A percentile compares a stretch with the other conserved stretches of the same genome.
These are phyloP conservation scores for Pammene aurita DNA, from an alignment of 2,888 invertebrate genomes.

Conservation along the genomic window DNA sequence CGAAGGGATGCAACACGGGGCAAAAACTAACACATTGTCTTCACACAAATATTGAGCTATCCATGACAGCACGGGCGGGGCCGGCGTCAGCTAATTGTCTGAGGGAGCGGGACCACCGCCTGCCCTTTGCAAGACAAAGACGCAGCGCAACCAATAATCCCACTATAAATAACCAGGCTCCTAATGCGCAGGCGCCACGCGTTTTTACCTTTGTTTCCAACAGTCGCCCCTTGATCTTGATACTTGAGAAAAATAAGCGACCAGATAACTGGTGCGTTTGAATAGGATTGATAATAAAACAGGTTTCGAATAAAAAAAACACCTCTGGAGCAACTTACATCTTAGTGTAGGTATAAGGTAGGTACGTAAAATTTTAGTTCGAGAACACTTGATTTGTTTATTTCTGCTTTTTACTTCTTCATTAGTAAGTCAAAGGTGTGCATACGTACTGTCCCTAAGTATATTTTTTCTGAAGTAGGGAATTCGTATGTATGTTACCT, in stretches of 20 bases:
- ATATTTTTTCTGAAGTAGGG: no score
- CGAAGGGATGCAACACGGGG: slow-evolving; percentile 43
- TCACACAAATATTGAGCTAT: slow-evolving; percentile 51
- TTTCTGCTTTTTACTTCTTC: no score
- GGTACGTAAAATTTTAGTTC: no score
- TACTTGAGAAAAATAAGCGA: slow-evolving; percentile 51
- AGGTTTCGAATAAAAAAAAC: no score
- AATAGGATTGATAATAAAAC: background rate
- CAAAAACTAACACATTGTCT: slow-evolving; percentile 50
- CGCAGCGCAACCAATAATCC: slow-evolving; percentile 55
- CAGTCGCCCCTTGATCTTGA: slow-evolving; percentile 49
- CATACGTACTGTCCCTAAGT: no score
- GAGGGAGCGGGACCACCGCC: slow-evolving; percentile 49
- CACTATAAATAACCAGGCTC: slow-evolving; percentile 73
- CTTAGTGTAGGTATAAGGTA: no score
- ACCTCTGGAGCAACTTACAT: no score
- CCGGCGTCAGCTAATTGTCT: slow-evolving; percentile 61
- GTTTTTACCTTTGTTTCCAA: slow-evolving; percentile 58
- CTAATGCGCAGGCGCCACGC: slow-evolving; percentile 75
- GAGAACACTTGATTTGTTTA: no score
- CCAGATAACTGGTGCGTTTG: background rate
- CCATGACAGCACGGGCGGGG: slow-evolving; percentile 49
- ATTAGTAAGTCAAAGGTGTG: no score
- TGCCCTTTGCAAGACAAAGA: slow-evolving; percentile 50
- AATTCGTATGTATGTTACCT: no score